These are phyloP conservation scores for Tribolium madens DNA, from an alignment of 1,140 invertebrate genomes.

Conservation along the genomic window DNA sequence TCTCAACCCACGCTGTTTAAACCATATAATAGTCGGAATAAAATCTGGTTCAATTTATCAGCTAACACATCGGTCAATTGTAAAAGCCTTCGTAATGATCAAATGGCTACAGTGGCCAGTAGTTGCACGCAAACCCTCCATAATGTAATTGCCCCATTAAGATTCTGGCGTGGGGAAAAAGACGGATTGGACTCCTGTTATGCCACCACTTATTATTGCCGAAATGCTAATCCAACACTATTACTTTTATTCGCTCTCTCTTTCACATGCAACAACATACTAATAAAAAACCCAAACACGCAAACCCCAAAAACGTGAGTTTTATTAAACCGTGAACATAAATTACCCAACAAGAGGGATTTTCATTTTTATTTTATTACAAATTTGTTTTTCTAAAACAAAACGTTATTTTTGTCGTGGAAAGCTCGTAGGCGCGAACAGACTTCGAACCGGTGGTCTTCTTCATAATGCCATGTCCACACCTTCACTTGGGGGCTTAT, in stretches of 20 bases:
- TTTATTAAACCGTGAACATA: too few relatives aligned
- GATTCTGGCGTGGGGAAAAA: slow-evolving; percentile 41
- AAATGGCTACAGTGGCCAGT: slow-evolving; percentile 50
- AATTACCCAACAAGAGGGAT: too few relatives aligned
- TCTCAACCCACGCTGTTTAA: slow-evolving; percentile 1
- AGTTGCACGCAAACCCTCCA: slow-evolving; percentile 56
- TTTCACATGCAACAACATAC: not conserved
- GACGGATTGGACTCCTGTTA: slow-evolving; percentile 39
- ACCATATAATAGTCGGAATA: not conserved
- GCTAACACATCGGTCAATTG: slow-evolving; percentile 50
- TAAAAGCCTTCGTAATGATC: slow-evolving; percentile 55
- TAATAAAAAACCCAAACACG: slow-evolving; percentile 2
- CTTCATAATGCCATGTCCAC: slow-evolving; percentile 39
- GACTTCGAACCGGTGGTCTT: slow-evolving; percentile 46
- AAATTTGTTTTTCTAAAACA: not conserved
- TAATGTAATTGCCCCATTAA: slow-evolving; percentile 59
- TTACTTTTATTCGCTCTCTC: slow-evolving; percentile 12
- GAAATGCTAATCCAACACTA: slow-evolving; percentile 50
- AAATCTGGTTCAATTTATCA: slow-evolving; percentile 38
- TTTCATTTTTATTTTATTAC: not conserved
- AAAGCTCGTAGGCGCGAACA: slow-evolving; percentile 48
- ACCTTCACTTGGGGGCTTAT: slow-evolving; percentile 49
- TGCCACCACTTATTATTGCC: slow-evolving; percentile 37
- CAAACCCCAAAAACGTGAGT: slow-evolving; percentile 1
- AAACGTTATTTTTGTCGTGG: not conserved